Evolutionary conservation across 1,140 invertebrate genomes (phyloP), one percentile per base, ranked within the genome.

Genomic region (Phthorimaea operculella): DNA sequence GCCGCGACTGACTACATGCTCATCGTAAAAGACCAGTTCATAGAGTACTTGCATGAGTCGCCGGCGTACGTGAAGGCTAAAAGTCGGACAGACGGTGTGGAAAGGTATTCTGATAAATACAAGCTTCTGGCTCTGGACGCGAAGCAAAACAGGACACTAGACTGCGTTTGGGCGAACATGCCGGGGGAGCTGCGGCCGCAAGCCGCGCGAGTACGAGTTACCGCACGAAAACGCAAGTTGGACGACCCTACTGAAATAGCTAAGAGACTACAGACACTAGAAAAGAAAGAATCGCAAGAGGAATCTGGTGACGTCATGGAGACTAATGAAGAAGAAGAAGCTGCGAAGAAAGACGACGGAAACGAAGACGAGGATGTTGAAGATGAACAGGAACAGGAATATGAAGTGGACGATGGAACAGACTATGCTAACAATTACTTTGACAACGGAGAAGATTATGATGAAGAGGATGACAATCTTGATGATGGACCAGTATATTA

Each of bases 401-500:
- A 81, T 52, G 85, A 87, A 62, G 74, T 86, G 58, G 85, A 87
- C 72, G 85, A 87, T 74, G 84, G 84, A 45, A 87, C 85, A 55
- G 85, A 87, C 51, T 95, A 95, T 82, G 90, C 89, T 2, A 92
- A 92, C 66, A 93, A 90, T 72, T 95, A 94, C 71, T 96, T 95
- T 79, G 94, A 96, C 76, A 95, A 95, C 84, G 94, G 94, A 12
- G 94, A 96, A 83, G 89, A 87, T 21, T 95, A 93, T 78, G 90
- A 94, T 66, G 93, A 95, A 64, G 93, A 95, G 66, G 94, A 95
- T 74, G 94, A 96, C 70, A 93, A 93, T 75, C 74, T 93, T 57
- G 94, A 95, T 78, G 93, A 95, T 87, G 94, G 77, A 14, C 80
- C 80, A 45, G 80, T 85, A 1, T 85, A 85, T 61, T 84, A 65